Conservation (phyloP, 92 coral and sea anemone species). For the Micromussa lordhowensis region DNA sequence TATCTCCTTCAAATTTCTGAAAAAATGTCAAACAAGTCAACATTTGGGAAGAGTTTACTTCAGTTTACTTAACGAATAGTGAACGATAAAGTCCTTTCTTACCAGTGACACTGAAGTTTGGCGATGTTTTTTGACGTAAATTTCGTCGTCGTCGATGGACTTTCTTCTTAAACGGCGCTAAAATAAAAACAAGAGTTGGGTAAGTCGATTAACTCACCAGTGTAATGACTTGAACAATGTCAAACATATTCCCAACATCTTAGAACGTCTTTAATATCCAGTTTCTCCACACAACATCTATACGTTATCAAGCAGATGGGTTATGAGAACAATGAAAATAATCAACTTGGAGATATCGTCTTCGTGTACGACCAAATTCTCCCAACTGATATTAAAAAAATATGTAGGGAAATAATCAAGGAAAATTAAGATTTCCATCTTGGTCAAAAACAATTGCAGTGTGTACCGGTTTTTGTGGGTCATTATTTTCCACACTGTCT, state of each 20-base stretch:
- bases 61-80: neutral
- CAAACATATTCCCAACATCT: neutral
- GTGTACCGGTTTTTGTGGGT: slow-evolving; percentile 10
- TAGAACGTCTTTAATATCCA: neutral
- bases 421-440: neutral
- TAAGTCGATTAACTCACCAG: neutral
- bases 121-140: slow-evolving; percentile 70
- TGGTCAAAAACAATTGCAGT: neutral
- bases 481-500: slow-evolving; percentile 5
- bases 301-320: neutral
- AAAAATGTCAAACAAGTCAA: neutral
- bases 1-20: slow-evolving; percentile 83
- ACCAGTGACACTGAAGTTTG: slow-evolving; percentile 84
- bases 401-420: neutral
- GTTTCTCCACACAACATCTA: neutral
- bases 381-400: neutral
- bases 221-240: neutral
- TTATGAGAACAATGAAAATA: neutral
- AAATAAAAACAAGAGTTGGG: neutral
- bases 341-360: neutral
- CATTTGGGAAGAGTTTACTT: too few species aligned
- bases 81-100: neutral
- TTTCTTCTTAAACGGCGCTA: slow-evolving; percentile 41
- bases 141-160: slow-evolving; percentile 77
- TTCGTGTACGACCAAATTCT: neutral